phyloP scores from a whole-genome alignment of 2,797 vertebrate species.

The Sebastes miniatus region DNA sequence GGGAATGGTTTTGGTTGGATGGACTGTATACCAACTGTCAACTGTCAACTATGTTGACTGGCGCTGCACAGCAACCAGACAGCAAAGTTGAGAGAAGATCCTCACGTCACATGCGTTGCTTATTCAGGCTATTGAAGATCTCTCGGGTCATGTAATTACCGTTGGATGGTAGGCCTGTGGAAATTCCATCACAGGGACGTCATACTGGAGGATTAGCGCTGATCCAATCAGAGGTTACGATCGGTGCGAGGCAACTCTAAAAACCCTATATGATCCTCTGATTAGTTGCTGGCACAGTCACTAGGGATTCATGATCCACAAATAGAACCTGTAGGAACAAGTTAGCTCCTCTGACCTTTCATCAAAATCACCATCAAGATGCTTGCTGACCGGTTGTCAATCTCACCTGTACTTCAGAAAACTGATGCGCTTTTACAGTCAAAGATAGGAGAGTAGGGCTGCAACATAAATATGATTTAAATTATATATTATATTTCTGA shows the following conservation, averaged over 20 bases:
- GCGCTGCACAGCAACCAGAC: slow-evolving; percentile 23
- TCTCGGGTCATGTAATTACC: slow-evolving; percentile 59
- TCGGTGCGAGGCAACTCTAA: slow-evolving; percentile 38
- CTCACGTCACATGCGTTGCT: slow-evolving; percentile 19
- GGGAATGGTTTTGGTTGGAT: background rate
- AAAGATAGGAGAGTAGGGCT: background rate
- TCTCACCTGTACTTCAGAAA: slow-evolving; percentile 34
- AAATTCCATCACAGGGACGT: slow-evolving; percentile 62
- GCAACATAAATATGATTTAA: background rate
- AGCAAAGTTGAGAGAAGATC: slow-evolving; percentile 13
- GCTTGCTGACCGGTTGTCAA: slow-evolving; percentile 2
- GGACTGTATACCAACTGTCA: background rate
- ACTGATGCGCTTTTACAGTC: background rate
- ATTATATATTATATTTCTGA: background rate
- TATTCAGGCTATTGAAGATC: slow-evolving; percentile 44
- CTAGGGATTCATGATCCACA: slow-evolving; percentile 58
- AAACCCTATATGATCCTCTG: slow-evolving; percentile 63
- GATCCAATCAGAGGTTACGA: slow-evolving; percentile 64
- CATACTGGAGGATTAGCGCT: slow-evolving; percentile 56
- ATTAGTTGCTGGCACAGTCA: slow-evolving; percentile 57
- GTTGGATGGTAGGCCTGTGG: slow-evolving; percentile 39
- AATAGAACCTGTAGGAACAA: slow-evolving; percentile 64
- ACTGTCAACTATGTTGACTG: slow-evolving; percentile 5
- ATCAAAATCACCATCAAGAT: slow-evolving; percentile 36
- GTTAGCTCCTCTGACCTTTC: slow-evolving; percentile 58